phyloP scores from a whole-genome alignment of 2,113 vertebrate species.

The Rana temporaria region DNA sequence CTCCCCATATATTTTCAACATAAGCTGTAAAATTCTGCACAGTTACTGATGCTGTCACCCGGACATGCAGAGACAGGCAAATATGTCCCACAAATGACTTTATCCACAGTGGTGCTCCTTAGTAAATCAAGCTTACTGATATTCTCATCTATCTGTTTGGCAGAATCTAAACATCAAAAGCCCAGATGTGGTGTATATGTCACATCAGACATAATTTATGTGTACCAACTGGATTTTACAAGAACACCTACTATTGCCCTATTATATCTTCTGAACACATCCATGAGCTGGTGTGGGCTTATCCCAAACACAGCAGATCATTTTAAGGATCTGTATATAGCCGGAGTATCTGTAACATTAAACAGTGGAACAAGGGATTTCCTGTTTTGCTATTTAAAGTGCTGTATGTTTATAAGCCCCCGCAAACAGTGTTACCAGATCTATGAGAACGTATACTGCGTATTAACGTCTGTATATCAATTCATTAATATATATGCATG shows the following conservation, averaged over 20 bases:
- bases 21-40: too few relatives aligned
- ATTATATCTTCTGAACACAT: conserved; percentile 13
- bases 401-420: conserved; percentile 36
- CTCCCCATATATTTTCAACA: too few relatives aligned
- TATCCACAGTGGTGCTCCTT: too few relatives aligned
- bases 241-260: not conserved
- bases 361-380: conserved; percentile 51
- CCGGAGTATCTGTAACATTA: conserved; percentile 45
- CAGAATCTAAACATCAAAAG: not conserved
- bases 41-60: too few relatives aligned
- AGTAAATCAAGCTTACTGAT: not conserved
- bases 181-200: not conserved
- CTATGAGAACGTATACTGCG: conserved; percentile 17
- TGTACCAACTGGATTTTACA: conserved; percentile 3
- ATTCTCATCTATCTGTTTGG: not conserved
- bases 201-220: not conserved
- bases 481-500: conserved; percentile 28
- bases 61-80: too few relatives aligned
- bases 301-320: conserved; percentile 36
- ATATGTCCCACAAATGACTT: too few relatives aligned
- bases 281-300: conserved; percentile 32
- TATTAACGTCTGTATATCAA: conserved; percentile 16
- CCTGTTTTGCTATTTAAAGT: conserved; percentile 49
- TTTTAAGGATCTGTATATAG: conserved; percentile 30
- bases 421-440: conserved; percentile 30